These are phyloP conservation scores for Ypsolopha scabrella DNA, from an alignment of 2,888 invertebrate genomes.

Conservation along the genomic window DNA sequence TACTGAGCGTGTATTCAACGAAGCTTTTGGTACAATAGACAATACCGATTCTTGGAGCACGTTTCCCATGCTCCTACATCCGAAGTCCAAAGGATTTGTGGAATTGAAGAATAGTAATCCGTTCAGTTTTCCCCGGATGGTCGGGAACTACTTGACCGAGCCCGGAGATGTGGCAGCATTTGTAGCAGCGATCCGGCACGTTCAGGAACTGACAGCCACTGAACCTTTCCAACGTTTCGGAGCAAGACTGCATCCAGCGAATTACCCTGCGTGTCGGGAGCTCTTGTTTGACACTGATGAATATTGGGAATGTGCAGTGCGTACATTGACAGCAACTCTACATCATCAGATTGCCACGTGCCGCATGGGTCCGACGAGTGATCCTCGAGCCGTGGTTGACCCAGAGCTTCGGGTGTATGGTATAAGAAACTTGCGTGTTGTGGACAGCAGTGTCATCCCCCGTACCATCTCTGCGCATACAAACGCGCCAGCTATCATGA, in stretches of 20 bases:
- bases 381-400: constrained; percentile 75
- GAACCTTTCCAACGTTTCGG: constrained; percentile 71
- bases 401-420: constrained; percentile 73
- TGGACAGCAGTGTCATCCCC: constrained; percentile 77
- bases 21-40: constrained; percentile 67
- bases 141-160: constrained; percentile 83
- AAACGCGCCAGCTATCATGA: constrained; percentile 77
- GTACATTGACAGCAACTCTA: constrained; percentile 70
- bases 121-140: constrained; percentile 79
- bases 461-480: constrained; percentile 75
- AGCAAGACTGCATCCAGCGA: constrained; percentile 58
- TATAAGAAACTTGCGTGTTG: constrained; percentile 71
- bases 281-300: constrained; percentile 68
- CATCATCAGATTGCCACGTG: constrained; percentile 78
- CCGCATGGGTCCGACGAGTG: constrained; percentile 76
- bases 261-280: constrained; percentile 63
- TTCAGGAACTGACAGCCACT: constrained; percentile 68
- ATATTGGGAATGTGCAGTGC: constrained; percentile 79
- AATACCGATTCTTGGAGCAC: constrained; percentile 70
- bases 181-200: constrained; percentile 72
- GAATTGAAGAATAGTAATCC: constrained; percentile 80
- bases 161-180: constrained; percentile 71
- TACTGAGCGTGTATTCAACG: constrained; percentile 62
- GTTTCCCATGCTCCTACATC: constrained; percentile 79
- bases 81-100: constrained; percentile 78